These are phyloP conservation scores for Adelosebastes latens DNA, from an alignment of 2,797 vertebrate genomes.

Conservation along the genomic window DNA sequence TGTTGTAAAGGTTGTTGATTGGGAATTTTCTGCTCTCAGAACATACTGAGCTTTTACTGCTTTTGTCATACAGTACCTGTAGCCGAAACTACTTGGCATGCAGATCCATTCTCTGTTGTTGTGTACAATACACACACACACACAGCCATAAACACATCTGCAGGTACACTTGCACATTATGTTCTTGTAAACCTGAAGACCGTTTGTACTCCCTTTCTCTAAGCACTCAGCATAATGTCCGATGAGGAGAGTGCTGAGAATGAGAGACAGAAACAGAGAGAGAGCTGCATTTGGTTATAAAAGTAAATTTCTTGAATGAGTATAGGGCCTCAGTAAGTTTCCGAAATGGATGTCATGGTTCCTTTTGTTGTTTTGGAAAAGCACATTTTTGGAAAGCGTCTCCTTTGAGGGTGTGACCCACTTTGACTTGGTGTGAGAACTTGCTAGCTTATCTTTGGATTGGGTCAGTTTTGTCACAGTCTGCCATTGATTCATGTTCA, in stretches of 20 bases:
- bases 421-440: conserved; percentile 68
- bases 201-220: conserved; percentile 25
- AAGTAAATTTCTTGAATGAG: conserved; percentile 10
- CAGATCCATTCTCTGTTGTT: background rate
- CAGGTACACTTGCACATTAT: background rate
- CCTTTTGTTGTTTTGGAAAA: conserved; percentile 56
- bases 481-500: conserved; percentile 47
- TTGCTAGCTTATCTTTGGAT: conserved; percentile 62
- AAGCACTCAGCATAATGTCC: background rate
- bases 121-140: background rate
- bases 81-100: background rate
- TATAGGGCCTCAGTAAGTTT: conserved; percentile 46
- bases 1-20: background rate
- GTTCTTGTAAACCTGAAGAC: conserved; percentile 22
- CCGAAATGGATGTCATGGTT: conserved; percentile 47
- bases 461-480: conserved; percentile 43
- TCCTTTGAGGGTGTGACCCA: conserved; percentile 38
- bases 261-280: background rate
- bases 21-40: background rate
- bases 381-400: conserved; percentile 58
- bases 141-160: background rate
- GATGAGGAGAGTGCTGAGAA: background rate
- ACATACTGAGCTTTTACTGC: background rate
- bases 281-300: background rate
- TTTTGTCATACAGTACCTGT: background rate